These are phyloP conservation scores for Diacarnus erythraeanus DNA, from an alignment of 37 sponge, comb jelly and placozoan species.

Conservation along the genomic window DNA sequence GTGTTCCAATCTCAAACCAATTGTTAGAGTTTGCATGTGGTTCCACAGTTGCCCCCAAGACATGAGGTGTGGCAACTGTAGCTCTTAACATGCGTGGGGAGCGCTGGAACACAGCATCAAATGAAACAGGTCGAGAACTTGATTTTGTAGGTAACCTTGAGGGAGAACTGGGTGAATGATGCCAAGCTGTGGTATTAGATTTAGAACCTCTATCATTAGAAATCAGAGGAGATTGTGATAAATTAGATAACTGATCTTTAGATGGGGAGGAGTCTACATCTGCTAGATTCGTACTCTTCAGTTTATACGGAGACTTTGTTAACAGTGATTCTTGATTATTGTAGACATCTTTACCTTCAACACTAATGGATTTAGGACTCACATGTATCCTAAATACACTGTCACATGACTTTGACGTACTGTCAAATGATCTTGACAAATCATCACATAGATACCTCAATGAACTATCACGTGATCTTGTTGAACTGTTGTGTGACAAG, in stretches of 20 bases:
- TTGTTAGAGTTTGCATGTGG: neutral
- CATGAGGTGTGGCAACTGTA: neutral
- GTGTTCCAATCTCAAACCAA: neutral
- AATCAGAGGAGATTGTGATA: neutral
- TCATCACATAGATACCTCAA: neutral
- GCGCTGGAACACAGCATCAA: neutral
- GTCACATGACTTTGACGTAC: neutral
- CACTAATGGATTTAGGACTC: neutral
- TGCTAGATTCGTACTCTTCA: neutral
- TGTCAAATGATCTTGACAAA: neutral
- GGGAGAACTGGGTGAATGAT: neutral
- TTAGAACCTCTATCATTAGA: neutral
- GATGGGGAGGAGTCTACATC: neutral
- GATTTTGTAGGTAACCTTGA: neutral
- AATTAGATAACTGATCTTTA: neutral
- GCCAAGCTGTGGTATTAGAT: no score
- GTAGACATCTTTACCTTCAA: neutral
- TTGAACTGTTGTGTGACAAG: neutral
- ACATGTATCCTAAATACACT: neutral
- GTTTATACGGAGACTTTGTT: neutral
- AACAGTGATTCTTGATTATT: neutral
- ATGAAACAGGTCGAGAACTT: neutral
- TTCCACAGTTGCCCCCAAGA: neutral
- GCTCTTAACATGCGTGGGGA: neutral
- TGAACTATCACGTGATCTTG: neutral